A percentile compares a stretch with the other conserved stretches of the same genome.
These are phyloP conservation scores for Athalia cordata DNA, from an alignment of 2,888 invertebrate genomes.

Conservation along the genomic window DNA sequence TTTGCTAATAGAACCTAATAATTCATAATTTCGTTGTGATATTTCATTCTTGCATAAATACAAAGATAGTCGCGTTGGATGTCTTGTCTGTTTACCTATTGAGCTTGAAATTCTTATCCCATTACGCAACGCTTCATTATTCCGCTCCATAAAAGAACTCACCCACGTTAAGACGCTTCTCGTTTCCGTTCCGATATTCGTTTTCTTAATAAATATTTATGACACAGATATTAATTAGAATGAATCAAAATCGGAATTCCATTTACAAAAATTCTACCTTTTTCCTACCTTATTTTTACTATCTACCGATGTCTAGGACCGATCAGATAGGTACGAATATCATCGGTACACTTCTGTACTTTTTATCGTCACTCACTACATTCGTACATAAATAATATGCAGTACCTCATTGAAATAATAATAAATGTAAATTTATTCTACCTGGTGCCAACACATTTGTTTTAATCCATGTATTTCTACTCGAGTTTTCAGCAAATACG, in stretches of 20 bases:
- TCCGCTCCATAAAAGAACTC: neutral
- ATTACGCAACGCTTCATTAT: conserved; percentile 39
- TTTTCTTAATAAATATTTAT: neutral
- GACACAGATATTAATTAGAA: too few species aligned
- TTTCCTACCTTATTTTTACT: neutral
- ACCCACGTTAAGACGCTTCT: neutral
- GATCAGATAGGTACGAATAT: neutral
- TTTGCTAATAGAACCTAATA: neutral
- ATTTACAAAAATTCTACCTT: neutral
- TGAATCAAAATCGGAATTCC: neutral
- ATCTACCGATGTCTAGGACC: neutral
- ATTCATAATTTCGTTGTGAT: neutral
- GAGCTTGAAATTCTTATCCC: conserved; percentile 31
- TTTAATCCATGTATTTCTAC: neutral
- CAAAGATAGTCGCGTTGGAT: conserved; percentile 1
- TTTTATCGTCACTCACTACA: too few species aligned
- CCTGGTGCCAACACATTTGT: neutral
- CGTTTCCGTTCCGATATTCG: neutral
- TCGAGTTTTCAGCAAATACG: too few species aligned
- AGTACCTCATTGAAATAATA: conserved; percentile 10
- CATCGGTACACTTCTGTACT: too few species aligned
- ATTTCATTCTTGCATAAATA: neutral
- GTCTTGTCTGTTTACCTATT: conserved; percentile 29
- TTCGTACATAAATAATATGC: neutral
- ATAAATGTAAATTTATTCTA: neutral